Evolutionary conservation across 2,113 vertebrate species (phyloP), one percentile per base, ranked within the genome.

Genomic region (Hiodon alosoides): DNA sequence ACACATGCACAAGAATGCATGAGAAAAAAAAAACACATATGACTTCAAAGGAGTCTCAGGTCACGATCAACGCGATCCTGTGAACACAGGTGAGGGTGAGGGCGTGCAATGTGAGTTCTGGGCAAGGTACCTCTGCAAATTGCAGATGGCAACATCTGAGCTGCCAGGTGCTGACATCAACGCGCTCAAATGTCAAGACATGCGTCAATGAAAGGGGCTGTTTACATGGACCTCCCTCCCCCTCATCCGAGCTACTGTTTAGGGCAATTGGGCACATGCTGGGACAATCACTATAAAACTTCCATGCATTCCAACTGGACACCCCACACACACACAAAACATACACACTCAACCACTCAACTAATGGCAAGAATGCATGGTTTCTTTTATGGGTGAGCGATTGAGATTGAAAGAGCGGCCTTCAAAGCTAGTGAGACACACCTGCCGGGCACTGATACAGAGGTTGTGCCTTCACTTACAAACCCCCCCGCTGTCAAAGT

Each of bases 341-440:
- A 73, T 17, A 55, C 72, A 52, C 51, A 76, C 68, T 74, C 58
- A 7, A 46, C 71, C 54, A 8, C 61, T 17, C 14, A 72, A 69
- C 51, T 16, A 60, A 31, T 62, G 14, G 71, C 17, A 73, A 80
- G 75, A 80, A 82, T 59, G 65, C 57, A 69, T 78, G 79, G 80
- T 85, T 84, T 81, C 79, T 53, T 31, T 57, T 79, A 74, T 67
- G 77, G 78, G 73, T 78, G 67, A 83, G 79, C 82, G 75, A 79
- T 67, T 69, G 47, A 67, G 81, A 83, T 76, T 75, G 77, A 81
- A 70, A 81, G 75, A 78, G 66, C 54, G 48, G 55, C 76, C 83
- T 84, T 88, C 81, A 85, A 87, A 88, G 84, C 75, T 77, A 76
- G 70, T 71, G 74, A 83, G 75, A 76, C 69, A 73, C 62, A 10